Percentiles rank a stretch among this genome's conserved stretches.
phyloP scores from a whole-genome alignment of 2,113 vertebrate species.

The Ailuropoda melanoleuca region DNA sequence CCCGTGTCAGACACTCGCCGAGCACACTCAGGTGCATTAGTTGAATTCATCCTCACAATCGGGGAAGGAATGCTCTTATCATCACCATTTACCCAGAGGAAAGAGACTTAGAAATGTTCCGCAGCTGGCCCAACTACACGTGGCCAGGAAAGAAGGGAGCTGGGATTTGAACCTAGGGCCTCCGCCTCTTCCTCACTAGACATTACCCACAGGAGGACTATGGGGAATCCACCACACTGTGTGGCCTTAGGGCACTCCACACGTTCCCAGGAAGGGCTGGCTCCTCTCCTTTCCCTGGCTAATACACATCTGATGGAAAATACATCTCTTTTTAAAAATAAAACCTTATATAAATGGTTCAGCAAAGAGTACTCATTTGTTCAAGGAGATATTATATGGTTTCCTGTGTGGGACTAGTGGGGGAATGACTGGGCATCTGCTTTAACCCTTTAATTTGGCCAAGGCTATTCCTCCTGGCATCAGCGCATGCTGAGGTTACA shows the following conservation, averaged over 20 bases:
- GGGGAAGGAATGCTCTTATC: not conserved
- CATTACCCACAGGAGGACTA: not conserved
- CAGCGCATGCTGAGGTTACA: not conserved
- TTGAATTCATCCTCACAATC: not conserved
- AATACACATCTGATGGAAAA: not conserved
- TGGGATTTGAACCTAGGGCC: not conserved
- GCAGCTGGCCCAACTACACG: not conserved
- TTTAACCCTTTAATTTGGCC: not conserved
- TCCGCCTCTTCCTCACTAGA: not conserved
- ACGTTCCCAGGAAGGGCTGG: not conserved
- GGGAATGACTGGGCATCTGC: not conserved
- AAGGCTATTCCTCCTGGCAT: not conserved
- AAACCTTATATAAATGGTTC: not conserved
- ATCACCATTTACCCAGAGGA: not conserved
- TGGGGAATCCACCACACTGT: not conserved
- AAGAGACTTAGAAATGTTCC: not conserved
- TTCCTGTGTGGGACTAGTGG: not conserved
- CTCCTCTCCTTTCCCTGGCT: not conserved
- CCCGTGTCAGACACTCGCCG: not conserved
- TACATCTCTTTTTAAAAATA: not conserved
- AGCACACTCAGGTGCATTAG: accelerated
- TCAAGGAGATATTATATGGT: not conserved
- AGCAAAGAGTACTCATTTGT: not conserved
- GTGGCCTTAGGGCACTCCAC: not conserved
- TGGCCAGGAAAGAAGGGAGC: not conserved